Evolutionary conservation across 2,797 vertebrate genomes (phyloP), one percentile per base, ranked within the genome.

Genomic region (Apogon talboti): DNA sequence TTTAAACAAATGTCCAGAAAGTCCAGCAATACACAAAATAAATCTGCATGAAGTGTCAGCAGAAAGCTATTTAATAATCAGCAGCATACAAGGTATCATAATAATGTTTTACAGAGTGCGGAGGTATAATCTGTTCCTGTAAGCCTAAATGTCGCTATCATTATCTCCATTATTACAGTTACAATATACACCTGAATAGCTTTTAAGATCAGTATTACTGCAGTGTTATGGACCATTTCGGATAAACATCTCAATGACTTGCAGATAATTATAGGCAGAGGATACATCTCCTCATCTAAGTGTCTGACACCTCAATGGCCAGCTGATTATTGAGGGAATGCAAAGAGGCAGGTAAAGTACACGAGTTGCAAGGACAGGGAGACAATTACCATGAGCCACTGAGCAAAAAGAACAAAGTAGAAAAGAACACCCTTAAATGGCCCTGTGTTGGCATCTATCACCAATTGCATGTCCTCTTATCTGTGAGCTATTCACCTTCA

Each of bases 221-320:
- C 53, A 3, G 60, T 18, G 30, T 67, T 70, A 83, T 15, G 78
- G 57, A 53, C 57, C 78, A 78, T 82, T 87, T 74, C 14, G n/a
- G 78, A 82, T 66, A 56, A 78, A 50, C 66, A 71, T 74, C 79
- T 79, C 58, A 70, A 69, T 77, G 76, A 83, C 78, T 81, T 68
- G 33, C 61, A 78, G 76, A 83, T 88, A 81, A 88, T 88, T 89
- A 86, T 76, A 62, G 76, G 63, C 24, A 35, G 46, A 64, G 46
- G 74, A 74, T 59, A 53, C 49, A 47, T 65, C 42, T 73, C 76
- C 83, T 69, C 76, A 69, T 84, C 59, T 18, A 56, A 46, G 48
- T 69, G 70, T 74, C 65, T 74, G 71, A 77, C 81, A 66, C 55
- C 58, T 71, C 54, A 63, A 52, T 77, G 50, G 51, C 45, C 53